Evolutionary conservation across 1,140 invertebrate species (phyloP).

Genomic region (Lethocerus indicus): DNA sequence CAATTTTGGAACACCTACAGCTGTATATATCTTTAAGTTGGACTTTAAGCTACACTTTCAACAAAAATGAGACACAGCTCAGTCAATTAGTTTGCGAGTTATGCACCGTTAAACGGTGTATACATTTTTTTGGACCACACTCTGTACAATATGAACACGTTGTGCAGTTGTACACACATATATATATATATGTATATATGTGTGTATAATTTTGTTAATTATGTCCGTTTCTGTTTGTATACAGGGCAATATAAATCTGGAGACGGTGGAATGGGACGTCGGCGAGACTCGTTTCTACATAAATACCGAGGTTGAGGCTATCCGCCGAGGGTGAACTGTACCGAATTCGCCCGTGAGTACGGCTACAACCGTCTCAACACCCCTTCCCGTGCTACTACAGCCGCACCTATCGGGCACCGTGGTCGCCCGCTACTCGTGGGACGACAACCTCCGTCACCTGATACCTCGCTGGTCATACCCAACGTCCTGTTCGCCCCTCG

Average conservation of each 20-base stretch:
- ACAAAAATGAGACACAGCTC: no score
- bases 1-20: no score
- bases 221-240: no score
- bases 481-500: constrained; percentile 58
- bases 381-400: constrained; percentile 72
- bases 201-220: no score
- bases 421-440: constrained; percentile 40
- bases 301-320: constrained; percentile 73
- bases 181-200: no score
- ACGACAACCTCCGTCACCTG: constrained; percentile 39
- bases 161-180: no score
- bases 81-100: no score
- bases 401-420: constrained; percentile 58
- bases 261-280: constrained; percentile 50
- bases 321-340: constrained; percentile 64
- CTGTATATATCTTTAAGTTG: no score
- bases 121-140: no score
- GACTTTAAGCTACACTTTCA: no score
- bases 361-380: constrained; percentile 36
- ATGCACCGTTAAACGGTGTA: no score
- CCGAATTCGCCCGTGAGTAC: constrained; percentile 55
- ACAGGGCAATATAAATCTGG: constrained; percentile 23
- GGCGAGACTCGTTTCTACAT: constrained; percentile 57
- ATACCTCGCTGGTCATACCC: constrained; percentile 63
- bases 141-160: no score